Base-by-base conservation (phyloP, 2,888 invertebrate species). In the Escarpia spicata region DNA sequence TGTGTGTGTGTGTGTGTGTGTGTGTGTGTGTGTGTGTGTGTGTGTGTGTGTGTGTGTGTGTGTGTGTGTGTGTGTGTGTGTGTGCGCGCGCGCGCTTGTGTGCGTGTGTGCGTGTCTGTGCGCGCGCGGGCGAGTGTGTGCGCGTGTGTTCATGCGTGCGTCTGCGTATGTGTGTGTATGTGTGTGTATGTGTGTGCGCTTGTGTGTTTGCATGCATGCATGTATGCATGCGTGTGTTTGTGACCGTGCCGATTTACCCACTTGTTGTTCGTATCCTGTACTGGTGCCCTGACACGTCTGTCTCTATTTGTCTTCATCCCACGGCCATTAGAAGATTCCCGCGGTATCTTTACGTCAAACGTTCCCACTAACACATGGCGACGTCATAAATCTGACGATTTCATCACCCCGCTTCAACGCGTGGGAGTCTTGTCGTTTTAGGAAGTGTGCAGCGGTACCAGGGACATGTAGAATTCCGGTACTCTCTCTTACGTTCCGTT, bases 21-120 rank as follows among this genome's bases (percentile, higher is more conserved):
- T 92, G 92, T 92, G 45, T 89, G 92, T 90, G 52, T 91, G 90
- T 92, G 90, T 19, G 92, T 91, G 91, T 60, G 92, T 92, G 52
- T 75, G 92, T 93, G 60, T 15, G 91, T 91, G 90, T 89, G 37
- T 91, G 92, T 43, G 92, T 93, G 45, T 45, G 75, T 91, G 44
- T 43, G 90, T 93, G 43, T 52, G 92, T 91, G 92, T 52, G 91
- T 93, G 92, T 52, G 92, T 91, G 93, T 91, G 92, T 91, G 91
- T 90, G 91, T 93, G 91, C 43, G 92, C 60, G 89, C 37, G 93
- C 91, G 91, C 44, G 91, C 52, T 52, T 43, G 90, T 58, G 91
- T 52, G 43, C 31, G 91, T 31, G 43, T 90, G 90, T 10, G 52
- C n/a, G n/a, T n/a, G n/a, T n/a, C n/a, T n/a, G n/a, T n/a, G n/a